Evolutionary conservation across 1,140 invertebrate genomes (phyloP).

Genomic region (Nasonia giraulti): DNA sequence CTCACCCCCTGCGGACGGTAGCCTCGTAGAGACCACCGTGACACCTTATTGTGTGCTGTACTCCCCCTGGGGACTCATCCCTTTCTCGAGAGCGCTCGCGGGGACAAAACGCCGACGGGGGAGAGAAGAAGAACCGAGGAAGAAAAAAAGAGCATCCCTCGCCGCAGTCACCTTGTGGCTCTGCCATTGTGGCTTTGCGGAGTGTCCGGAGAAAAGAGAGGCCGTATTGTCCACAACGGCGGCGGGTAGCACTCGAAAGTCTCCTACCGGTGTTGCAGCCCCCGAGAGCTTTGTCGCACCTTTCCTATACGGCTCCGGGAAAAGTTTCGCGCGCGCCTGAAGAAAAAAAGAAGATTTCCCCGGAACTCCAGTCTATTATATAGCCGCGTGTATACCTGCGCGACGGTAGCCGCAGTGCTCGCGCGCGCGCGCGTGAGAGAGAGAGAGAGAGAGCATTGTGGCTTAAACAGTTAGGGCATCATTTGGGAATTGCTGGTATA

Average conservation of each 20-base stretch:
- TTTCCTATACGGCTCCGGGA: background rate
- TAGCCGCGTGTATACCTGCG: background rate
- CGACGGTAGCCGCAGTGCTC: background rate
- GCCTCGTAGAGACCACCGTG: slow-evolving; percentile 66
- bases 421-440: no score
- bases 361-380: background rate
- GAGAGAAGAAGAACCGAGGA: slow-evolving; percentile 8
- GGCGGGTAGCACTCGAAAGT: background rate
- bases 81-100: slow-evolving; percentile 53
- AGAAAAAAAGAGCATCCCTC: slow-evolving; percentile 26
- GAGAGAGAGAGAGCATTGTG: background rate
- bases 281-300: background rate
- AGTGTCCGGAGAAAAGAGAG: slow-evolving; percentile 2
- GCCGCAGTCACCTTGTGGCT: background rate
- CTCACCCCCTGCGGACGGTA: slow-evolving; percentile 67
- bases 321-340: background rate
- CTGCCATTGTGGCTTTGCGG: background rate
- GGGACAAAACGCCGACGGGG: background rate
- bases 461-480: slow-evolving; percentile 30
- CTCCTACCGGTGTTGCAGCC: slow-evolving; percentile 34
- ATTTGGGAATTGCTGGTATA: slow-evolving; percentile 25
- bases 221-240: background rate
- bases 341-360: background rate
- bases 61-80: slow-evolving; percentile 60
- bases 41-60: slow-evolving; percentile 52